Percentiles rank a stretch among this genome's conserved stretches.
phyloP scores from a whole-genome alignment of 2,888 invertebrate species.

The Yponomeuta sedellus region DNA sequence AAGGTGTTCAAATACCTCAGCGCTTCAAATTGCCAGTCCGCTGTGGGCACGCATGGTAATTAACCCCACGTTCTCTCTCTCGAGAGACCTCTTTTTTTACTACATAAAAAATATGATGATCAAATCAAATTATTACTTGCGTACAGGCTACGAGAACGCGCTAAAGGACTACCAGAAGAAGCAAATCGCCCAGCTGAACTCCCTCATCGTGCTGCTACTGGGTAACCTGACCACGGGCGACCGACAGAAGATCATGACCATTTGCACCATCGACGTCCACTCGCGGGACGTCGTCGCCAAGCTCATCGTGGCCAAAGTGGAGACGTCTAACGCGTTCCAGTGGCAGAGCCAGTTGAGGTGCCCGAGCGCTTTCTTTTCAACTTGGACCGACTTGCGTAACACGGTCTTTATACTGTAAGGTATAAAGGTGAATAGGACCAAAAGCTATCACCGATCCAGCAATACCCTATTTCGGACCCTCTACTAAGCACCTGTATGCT shows the following conservation, averaged over 20 bases:
- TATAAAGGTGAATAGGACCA: too few species aligned
- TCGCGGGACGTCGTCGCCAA: slow-evolving; percentile 95
- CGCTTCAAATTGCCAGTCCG: too few species aligned
- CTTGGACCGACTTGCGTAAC: background rate
- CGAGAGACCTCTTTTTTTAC: too few species aligned
- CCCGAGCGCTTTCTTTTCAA: background rate
- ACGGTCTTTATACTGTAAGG: too few species aligned
- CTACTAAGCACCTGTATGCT: too few species aligned
- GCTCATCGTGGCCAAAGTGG: slow-evolving; percentile 88
- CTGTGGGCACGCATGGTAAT: too few species aligned
- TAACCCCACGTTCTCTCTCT: too few species aligned
- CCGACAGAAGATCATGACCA: slow-evolving; percentile 96
- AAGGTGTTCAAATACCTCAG: too few species aligned
- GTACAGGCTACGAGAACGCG: slow-evolving; percentile 87
- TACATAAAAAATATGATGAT: too few species aligned
- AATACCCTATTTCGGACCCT: too few species aligned
- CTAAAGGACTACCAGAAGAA: slow-evolving; percentile 94
- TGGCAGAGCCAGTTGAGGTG: slow-evolving; percentile 93
- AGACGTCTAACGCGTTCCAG: slow-evolving; percentile 86
- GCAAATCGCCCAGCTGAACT: slow-evolving; percentile 89
- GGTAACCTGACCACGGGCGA: slow-evolving; percentile 89
- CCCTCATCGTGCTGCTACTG: slow-evolving; percentile 87
- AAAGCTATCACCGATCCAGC: too few species aligned
- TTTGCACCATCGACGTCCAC: slow-evolving; percentile 97
- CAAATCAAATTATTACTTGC: slow-evolving; percentile 6